phyloP scores from a whole-genome alignment of 2,113 vertebrate genomes.

The Salvelinus alpinus region DNA sequence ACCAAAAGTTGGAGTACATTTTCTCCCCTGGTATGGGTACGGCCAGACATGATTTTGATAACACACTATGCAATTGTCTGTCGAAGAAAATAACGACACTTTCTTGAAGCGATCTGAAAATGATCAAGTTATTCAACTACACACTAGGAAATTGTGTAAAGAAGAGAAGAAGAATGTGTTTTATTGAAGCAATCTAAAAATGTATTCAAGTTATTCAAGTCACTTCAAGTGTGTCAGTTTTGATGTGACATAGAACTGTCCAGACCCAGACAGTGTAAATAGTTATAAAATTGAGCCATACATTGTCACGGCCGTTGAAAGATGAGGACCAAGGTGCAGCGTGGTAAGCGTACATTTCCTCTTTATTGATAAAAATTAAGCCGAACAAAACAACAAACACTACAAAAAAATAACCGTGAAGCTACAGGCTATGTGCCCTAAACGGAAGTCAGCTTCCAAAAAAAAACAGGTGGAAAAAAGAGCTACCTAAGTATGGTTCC shows the following conservation, averaged over 20 bases:
- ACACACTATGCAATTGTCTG: too few relatives aligned
- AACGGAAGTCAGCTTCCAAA: too few relatives aligned
- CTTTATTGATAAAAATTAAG: too few relatives aligned
- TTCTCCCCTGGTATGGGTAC: background rate
- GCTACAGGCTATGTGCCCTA: too few relatives aligned
- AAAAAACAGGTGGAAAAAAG: too few relatives aligned
- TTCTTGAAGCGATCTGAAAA: too few relatives aligned
- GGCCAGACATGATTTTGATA: background rate
- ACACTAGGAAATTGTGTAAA: background rate
- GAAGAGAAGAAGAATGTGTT: conserved; percentile 21
- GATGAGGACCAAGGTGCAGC: too few relatives aligned
- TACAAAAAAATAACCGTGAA: too few relatives aligned
- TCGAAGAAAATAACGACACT: too few relatives aligned
- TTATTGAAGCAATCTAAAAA: conserved; percentile 49
- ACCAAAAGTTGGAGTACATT: conserved; percentile 55
- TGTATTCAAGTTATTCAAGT: conserved; percentile 47
- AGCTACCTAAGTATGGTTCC: too few relatives aligned
- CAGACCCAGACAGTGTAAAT: conserved; percentile 38
- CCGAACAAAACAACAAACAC: too few relatives aligned
- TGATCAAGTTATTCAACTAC: background rate
- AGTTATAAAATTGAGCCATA: conserved; percentile 47
- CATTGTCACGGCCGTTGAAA: conserved; percentile 1
- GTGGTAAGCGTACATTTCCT: too few relatives aligned
- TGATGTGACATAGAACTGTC: conserved; percentile 57
- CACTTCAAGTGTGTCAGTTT: conserved; percentile 62